These are phyloP conservation scores for Arnoldichthys spilopterus DNA, from an alignment of 2,797 vertebrate species.

Conservation along the genomic window DNA sequence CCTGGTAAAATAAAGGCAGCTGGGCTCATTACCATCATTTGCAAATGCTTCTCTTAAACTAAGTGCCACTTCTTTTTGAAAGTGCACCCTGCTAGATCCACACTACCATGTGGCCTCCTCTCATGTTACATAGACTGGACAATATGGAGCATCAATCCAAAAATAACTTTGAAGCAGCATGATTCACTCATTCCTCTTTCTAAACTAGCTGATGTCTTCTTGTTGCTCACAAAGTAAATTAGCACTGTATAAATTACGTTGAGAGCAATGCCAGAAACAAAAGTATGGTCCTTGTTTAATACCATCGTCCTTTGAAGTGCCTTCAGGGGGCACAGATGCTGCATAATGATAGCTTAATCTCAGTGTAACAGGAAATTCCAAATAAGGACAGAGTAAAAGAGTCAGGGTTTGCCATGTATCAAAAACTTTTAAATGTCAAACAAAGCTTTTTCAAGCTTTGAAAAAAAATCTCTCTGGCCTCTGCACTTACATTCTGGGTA, in stretches of 20 bases:
- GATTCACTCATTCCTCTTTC: neutral
- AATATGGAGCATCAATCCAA: neutral
- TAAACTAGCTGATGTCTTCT: conserved; percentile 31
- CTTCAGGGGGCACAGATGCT: conserved; percentile 34
- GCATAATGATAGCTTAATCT: conserved; percentile 35
- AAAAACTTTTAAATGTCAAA: conserved; percentile 41
- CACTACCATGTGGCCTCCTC: conserved; percentile 55
- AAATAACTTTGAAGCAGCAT: neutral
- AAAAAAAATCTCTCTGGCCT: conserved; percentile 1
- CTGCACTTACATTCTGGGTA: neutral
- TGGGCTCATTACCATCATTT: neutral
- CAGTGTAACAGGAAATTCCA: conserved; percentile 52
- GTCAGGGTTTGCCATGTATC: neutral
- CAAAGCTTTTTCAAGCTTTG: conserved; percentile 29
- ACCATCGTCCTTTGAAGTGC: conserved; percentile 27
- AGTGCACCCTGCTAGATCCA: conserved; percentile 17
- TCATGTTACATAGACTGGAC: conserved; percentile 55
- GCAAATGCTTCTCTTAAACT: conserved; percentile 14
- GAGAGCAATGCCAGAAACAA: neutral
- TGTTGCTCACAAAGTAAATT: neutral
- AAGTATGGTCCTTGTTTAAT: conserved; percentile 6
- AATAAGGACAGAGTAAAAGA: conserved; percentile 46
- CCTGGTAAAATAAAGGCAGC: conserved; percentile 22
- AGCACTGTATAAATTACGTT: conserved; percentile 17
- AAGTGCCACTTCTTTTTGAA: conserved; percentile 17